Evolutionary conservation across 2,888 invertebrate genomes (phyloP).

Genomic region (Acrobasis consociella): DNA sequence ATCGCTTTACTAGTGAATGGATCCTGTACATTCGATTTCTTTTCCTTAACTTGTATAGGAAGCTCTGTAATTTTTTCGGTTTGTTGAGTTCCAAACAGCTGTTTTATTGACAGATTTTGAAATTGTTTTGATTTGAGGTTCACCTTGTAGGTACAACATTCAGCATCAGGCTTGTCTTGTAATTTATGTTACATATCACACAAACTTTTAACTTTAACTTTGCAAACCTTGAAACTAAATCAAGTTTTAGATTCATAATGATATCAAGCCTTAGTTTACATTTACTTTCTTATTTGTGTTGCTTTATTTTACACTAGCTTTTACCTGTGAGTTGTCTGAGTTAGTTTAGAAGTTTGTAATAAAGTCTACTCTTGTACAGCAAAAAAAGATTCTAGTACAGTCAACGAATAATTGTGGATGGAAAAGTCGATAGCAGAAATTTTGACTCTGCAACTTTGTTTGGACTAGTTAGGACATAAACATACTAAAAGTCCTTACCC

Average conservation of each 20-base stretch:
- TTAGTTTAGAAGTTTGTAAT: too few relatives aligned
- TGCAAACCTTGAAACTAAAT: background rate
- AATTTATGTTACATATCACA: background rate
- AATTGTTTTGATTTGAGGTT: background rate
- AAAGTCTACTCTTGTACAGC: too few relatives aligned
- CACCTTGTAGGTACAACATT: background rate
- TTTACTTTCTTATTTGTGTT: too few relatives aligned
- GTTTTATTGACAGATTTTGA: background rate
- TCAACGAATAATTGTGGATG: too few relatives aligned
- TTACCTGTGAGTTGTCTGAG: too few relatives aligned
- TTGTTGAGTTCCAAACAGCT: background rate
- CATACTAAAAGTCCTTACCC: too few relatives aligned
- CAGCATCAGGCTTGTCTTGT: background rate
- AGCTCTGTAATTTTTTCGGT: constrained; percentile 15
- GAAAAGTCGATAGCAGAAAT: too few relatives aligned
- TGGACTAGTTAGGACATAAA: too few relatives aligned
- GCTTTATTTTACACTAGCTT: too few relatives aligned
- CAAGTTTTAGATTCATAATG: background rate
- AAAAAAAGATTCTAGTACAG: too few relatives aligned
- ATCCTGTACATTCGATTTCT: constrained; percentile 71
- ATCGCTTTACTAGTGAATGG: constrained; percentile 67
- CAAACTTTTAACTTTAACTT: background rate
- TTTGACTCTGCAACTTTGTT: too few relatives aligned
- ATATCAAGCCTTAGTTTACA: background rate
- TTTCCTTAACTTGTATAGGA: constrained; percentile 48